Conservation (phyloP, 1,140 invertebrate species). For the Scaptomyza pallida region DNA sequence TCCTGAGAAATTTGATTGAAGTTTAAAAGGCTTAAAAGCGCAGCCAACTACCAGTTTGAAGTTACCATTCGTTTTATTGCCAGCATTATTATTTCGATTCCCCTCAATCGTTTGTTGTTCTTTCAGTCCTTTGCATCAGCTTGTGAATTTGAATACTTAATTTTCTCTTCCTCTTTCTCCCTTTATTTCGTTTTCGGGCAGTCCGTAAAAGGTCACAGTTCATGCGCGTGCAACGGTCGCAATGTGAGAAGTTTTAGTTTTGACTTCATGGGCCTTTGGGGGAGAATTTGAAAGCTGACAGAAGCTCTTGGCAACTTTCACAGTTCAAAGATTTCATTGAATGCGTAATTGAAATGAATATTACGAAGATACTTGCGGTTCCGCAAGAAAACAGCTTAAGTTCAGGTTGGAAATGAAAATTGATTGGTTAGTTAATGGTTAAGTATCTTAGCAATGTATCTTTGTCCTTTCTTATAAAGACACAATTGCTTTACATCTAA, state of each 20-base stretch:
- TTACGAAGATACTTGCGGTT: not conserved
- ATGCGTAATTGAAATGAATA: constrained; percentile 5
- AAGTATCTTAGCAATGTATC: too few species aligned
- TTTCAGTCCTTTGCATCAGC: constrained; percentile 48
- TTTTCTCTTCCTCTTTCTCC: constrained; percentile 35
- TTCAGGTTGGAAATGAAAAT: too few species aligned
- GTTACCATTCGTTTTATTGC: constrained; percentile 78
- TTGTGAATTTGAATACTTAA: constrained; percentile 79
- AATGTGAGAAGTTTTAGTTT: constrained; percentile 39
- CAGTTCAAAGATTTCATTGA: not conserved
- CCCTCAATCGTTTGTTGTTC: constrained; percentile 32
- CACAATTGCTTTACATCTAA: not conserved
- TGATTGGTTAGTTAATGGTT: too few species aligned
- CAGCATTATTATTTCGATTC: constrained; percentile 69
- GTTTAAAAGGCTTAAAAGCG: constrained; percentile 73
- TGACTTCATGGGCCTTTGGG: not conserved
- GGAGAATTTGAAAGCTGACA: constrained; percentile 4
- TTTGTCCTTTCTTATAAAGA: too few species aligned
- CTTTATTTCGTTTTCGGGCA: constrained; percentile 10
- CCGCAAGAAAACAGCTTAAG: too few species aligned
- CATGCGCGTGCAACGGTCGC: constrained; percentile 55
- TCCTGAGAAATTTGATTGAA: constrained; percentile 80
- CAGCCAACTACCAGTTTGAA: constrained; percentile 69
- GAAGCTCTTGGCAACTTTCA: constrained; percentile 14
- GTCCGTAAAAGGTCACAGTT: constrained; percentile 60